phyloP scores from a whole-genome alignment of 1,140 invertebrate genomes.

The Adoxophyes honmai region DNA sequence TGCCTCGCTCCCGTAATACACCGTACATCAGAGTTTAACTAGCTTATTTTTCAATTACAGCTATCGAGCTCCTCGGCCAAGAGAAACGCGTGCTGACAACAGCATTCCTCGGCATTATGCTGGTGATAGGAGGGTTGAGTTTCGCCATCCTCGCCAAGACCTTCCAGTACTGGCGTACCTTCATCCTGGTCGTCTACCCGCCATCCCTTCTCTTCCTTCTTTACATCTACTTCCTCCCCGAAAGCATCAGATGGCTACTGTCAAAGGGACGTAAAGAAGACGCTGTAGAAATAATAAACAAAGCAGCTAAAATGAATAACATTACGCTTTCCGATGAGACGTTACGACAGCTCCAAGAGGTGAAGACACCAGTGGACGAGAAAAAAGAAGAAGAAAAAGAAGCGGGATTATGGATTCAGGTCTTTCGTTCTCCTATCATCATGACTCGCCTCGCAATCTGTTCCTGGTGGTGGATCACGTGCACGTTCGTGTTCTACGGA shows the following conservation, averaged over 20 bases:
- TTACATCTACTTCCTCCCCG: constrained; percentile 59
- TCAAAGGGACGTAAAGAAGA: constrained; percentile 83
- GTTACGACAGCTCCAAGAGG: constrained; percentile 48
- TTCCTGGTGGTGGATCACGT: constrained; percentile 83
- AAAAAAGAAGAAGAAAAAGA: constrained; percentile 37
- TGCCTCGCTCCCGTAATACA: no score
- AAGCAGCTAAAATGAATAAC: constrained; percentile 83
- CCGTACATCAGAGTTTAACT: no score
- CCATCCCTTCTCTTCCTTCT: constrained; percentile 56
- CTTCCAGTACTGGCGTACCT: constrained; percentile 62
- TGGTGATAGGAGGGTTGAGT: constrained; percentile 53
- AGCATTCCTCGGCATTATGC: constrained; percentile 56
- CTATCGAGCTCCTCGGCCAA: constrained; percentile 60
- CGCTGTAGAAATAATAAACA: constrained; percentile 79
- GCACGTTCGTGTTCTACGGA: constrained; percentile 89
- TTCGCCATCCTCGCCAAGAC: constrained; percentile 60
- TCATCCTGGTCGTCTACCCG: constrained; percentile 59
- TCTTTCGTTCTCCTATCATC: constrained; percentile 55
- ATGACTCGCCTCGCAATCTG: constrained; percentile 58
- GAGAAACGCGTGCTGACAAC: constrained; percentile 60
- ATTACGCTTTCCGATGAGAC: constrained; percentile 77
- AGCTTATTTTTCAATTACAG: constrained; percentile 43
- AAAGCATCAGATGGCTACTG: constrained; percentile 82
- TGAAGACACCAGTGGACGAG: constrained; percentile 35
- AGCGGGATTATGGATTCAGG: constrained; percentile 55